phyloP scores from a whole-genome alignment of 2,113 vertebrate genomes.

The Psittacula cyanocephala region DNA sequence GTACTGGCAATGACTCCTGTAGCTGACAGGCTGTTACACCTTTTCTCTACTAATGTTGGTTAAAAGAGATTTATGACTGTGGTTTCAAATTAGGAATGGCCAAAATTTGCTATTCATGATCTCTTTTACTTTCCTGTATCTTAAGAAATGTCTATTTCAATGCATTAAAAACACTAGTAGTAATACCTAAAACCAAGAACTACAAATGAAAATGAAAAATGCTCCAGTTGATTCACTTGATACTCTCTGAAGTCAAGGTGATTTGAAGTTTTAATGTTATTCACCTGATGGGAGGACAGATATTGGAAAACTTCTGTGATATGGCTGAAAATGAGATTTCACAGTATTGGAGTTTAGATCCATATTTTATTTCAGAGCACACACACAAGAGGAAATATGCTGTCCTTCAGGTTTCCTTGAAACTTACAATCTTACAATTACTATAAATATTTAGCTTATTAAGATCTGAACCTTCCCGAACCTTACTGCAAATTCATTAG shows the following conservation, averaged over 20 bases:
- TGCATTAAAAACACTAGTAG: not conserved
- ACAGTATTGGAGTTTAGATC: not conserved
- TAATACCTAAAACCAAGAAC: not conserved
- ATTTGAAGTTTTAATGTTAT: not conserved
- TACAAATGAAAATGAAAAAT: not conserved
- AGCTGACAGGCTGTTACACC: not conserved
- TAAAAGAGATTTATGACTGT: not conserved
- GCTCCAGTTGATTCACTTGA: not conserved
- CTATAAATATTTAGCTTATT: not conserved
- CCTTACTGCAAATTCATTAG: not conserved
- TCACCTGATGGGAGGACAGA: not conserved
- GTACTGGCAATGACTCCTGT: not conserved
- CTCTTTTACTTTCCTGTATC: not conserved
- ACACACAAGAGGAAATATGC: accelerated
- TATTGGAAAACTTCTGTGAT: not conserved
- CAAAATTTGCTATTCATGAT: not conserved
- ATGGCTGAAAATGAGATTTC: not conserved
- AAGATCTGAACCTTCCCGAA: not conserved
- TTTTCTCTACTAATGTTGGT: not conserved
- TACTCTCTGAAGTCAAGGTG: not conserved
- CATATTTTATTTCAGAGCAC: not conserved
- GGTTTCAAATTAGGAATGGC: not conserved
- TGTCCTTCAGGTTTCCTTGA: not conserved
- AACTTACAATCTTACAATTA: not conserved
- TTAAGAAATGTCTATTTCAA: not conserved